These are phyloP conservation scores for Drosophila paracracens DNA, from an alignment of 2,888 invertebrate genomes.

Conservation along the genomic window DNA sequence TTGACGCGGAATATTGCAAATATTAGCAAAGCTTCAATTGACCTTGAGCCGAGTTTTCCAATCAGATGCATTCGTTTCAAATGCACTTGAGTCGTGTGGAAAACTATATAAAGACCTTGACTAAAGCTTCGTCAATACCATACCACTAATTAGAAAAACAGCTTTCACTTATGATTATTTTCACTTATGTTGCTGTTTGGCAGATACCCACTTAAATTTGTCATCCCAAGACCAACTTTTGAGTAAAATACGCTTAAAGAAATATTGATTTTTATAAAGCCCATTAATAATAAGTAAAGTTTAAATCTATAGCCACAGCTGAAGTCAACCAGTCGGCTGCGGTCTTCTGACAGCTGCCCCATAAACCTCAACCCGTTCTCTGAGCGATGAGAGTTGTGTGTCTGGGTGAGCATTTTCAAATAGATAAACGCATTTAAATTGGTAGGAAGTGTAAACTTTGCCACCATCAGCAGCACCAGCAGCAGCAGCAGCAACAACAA, in stretches of 20 bases:
- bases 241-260: neutral
- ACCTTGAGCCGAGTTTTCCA: constrained; percentile 8
- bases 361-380: neutral
- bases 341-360: neutral
- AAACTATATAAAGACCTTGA: neutral
- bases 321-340: neutral
- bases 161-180: neutral
- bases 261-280: constrained; percentile 13
- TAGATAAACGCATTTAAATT: constrained; percentile 75
- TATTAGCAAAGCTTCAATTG: neutral
- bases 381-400: constrained; percentile 17
- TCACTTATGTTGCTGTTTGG: neutral
- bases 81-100: neutral
- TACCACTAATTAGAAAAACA: neutral
- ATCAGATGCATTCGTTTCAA: constrained; percentile 1
- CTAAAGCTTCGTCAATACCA: neutral
- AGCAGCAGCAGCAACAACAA: constrained; percentile 41
- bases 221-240: neutral
- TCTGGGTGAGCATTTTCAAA: constrained; percentile 48
- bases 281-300: constrained; percentile 14
- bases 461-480: constrained; percentile 42
- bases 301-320: constrained; percentile 2
- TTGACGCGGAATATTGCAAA: constrained; percentile 16
- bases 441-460: constrained; percentile 63
- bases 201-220: neutral